Evolutionary conservation across 2,888 invertebrate species (phyloP).

Genomic region (Microdon myrmicae): DNA sequence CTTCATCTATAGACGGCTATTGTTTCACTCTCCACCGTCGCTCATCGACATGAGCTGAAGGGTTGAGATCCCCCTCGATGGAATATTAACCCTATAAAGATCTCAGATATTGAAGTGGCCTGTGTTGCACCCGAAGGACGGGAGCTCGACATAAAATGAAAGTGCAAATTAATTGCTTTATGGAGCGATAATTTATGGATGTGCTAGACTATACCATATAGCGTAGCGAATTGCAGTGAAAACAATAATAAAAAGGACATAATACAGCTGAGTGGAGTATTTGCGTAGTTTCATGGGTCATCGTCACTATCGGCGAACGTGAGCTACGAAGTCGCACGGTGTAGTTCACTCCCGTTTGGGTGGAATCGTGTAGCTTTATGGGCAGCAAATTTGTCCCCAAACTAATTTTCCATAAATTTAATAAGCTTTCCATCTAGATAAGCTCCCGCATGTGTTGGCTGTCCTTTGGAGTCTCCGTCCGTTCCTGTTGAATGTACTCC

Average conservation of each 20-base stretch:
- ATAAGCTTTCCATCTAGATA: slow-evolving; percentile 61
- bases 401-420: slow-evolving; percentile 59
- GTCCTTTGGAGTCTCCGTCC: slow-evolving; percentile 31
- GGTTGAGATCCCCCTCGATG: slow-evolving; percentile 41
- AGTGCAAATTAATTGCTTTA: slow-evolving; percentile 64
- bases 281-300: slow-evolving; percentile 44
- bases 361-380: slow-evolving; percentile 12
- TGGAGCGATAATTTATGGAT: slow-evolving; percentile 65
- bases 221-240: too few species aligned
- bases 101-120: slow-evolving; percentile 42
- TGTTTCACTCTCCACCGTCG: slow-evolving; percentile 41
- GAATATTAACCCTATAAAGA: slow-evolving; percentile 48
- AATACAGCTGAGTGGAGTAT: slow-evolving; percentile 20
- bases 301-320: slow-evolving; percentile 30
- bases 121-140: slow-evolving; percentile 21
- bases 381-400: slow-evolving; percentile 34
- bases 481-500: slow-evolving; percentile 22
- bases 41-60: slow-evolving; percentile 34
- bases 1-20: slow-evolving; percentile 32
- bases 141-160: slow-evolving; percentile 35
- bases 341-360: slow-evolving; percentile 13
- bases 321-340: slow-evolving; percentile 7
- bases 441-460: slow-evolving; percentile 42
- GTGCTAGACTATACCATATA: slow-evolving; percentile 60
- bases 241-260: slow-evolving; percentile 17